Base-by-base conservation (phyloP, 2,797 vertebrate species). In the Eidolon dupreanum region DNA sequence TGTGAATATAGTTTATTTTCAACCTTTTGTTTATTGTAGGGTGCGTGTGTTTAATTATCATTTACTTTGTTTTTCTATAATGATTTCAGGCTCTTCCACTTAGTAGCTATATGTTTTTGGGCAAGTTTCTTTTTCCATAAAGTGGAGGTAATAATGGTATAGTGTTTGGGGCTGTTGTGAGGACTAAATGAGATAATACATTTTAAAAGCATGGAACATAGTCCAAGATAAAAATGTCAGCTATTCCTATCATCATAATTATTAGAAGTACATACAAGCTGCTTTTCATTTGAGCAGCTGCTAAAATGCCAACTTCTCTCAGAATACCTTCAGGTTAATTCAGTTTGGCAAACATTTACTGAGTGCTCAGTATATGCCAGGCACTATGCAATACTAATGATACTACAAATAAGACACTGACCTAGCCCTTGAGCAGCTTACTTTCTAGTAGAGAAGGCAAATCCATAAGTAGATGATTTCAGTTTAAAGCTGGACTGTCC, bases 1-100 rank as follows among this genome's bases (percentile, higher is more conserved):
- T 87, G 31, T 71, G 71, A 66, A 46, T 49, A 8, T 36, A 33
- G 20, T 31, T 91, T 90, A 55, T 85, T 81, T 97, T 93, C 71
- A 81, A 43, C 28, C 61, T 85, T 84, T 22, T 53, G 53, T 90
- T 65, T 86, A 38, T 53, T 49, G 36, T 19, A 4, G 31, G 49
- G 2, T 19, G 5, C n/a, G 0, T 41, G 3, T 49, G 12, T 88
- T 20, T 65, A 74, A 66, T 61, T 70, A 8, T 65, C 36, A 36
- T 51, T 89, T 71, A 70, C 46, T 81, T 88, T 88, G 49, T 53
- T 88, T 90, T 55, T 66, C 26, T 26, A 10, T 41, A 89, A 77
- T 61, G 53, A 22, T 85, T 91, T 84, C 11, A 26, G 71, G 2
- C 36, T 87, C 31, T 63, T 93, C 13, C 43, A n/a, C 26, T 89